Conservation (phyloP, 2,888 invertebrate species). For the Steinernema hermaphroditum region DNA sequence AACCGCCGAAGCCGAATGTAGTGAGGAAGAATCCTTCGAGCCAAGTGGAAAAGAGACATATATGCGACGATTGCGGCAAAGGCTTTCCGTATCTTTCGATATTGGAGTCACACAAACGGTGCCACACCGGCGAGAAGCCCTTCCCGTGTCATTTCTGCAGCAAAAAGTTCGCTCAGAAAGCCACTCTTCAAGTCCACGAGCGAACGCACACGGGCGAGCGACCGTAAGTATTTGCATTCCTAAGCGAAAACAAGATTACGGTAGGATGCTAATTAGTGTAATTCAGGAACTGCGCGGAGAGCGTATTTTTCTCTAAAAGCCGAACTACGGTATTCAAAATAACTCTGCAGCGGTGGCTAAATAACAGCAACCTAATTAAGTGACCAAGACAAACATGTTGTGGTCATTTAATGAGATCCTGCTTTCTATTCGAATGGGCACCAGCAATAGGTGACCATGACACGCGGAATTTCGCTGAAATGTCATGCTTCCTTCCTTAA, state of each 20-base stretch:
- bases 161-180: conserved; percentile 66
- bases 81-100: conserved; percentile 66
- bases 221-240: conserved; percentile 48
- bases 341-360: background rate
- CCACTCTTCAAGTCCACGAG: conserved; percentile 66
- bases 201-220: conserved; percentile 65
- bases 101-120: conserved; percentile 66
- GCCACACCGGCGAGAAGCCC: conserved; percentile 66
- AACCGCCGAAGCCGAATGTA: background rate
- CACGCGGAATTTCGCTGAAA: no score
- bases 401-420: background rate
- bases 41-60: conserved; percentile 59
- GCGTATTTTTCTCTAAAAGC: background rate
- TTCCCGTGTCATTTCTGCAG: conserved; percentile 65
- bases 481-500: background rate
- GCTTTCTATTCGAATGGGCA: background rate
- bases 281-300: background rate
- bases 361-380: background rate
- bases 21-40: conserved; percentile 8
- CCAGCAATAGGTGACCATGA: no score
- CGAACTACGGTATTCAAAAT: background rate
- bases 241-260: background rate
- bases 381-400: background rate
- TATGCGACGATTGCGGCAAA: conserved; percentile 63
- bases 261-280: background rate